Base-by-base conservation (phyloP, 30 jellyfish, hydroid and myxozoan species). In the Aurelia aurita complex sp. Pacific region DNA sequence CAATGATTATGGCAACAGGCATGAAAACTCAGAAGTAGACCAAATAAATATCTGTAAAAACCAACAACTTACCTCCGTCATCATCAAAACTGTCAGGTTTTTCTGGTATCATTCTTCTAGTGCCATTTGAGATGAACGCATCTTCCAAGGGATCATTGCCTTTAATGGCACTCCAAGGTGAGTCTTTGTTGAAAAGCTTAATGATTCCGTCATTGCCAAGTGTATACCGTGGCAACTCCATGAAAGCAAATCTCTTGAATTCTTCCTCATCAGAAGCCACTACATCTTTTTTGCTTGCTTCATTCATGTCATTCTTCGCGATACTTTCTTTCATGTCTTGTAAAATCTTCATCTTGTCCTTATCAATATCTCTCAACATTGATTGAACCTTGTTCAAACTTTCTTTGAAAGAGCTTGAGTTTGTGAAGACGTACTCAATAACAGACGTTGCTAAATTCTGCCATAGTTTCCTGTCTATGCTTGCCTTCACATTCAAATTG, bases 201-300 rank as follows among this genome's bases (percentile, higher is more conserved):
- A 91, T 70, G 13, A 93, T 82, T 46, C 84, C 96, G 43, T 91
- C 97, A 85, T 85, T 93, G 7, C 97, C 91, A 64, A 91, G 82
- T 12, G 97, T 85, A 66, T 85, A 91, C 60, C 97, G 88, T 8
- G 96, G 97, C 40, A 91, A 64, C 55, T 91, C 97, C 42, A 85
- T 77, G 73, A 51, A 91, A 2, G 97, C 97, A 67, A 76, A 65
- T 55, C 73, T 80, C 50, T 91, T 85, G 72, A 76, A 77, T n/a
- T 77, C 87, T 18, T 88, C 90, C 34, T 85, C 96, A 29, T 91
- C 97, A 2, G 89, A 12, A 43, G 77, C 65, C 5, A 85, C 69
- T 10, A 79, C 60, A 34, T 85, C 84, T 29, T 82, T 82, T 64
- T 80, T 81, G 3, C 76, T 71, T 5, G 92, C 78, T 42, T 85